phyloP scores from a whole-genome alignment of 1,140 invertebrate genomes.

The Scylla paramamosain region DNA sequence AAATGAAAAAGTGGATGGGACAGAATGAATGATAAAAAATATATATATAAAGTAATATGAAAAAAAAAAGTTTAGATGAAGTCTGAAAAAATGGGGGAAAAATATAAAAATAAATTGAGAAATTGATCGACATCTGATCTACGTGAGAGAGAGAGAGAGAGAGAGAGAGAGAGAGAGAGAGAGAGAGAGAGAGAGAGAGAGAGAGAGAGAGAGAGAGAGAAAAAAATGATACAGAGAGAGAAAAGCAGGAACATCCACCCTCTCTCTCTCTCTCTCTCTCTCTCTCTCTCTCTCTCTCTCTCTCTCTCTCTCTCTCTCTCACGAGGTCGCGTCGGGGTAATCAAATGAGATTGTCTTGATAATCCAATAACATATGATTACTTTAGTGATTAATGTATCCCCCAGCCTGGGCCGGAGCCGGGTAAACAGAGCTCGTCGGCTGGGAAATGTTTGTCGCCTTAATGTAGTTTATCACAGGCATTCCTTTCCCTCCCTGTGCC shows the following conservation, averaged over 20 bases:
- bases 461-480: constrained; percentile 45
- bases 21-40: not conserved
- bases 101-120: not conserved
- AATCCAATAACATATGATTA: constrained; percentile 74
- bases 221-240: no score
- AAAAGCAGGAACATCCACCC: not conserved
- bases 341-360: constrained; percentile 73
- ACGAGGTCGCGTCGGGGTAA: constrained; percentile 49
- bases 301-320: constrained; percentile 47
- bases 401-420: constrained; percentile 43
- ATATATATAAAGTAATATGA: not conserved
- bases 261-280: constrained; percentile 38
- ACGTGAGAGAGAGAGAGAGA: not conserved
- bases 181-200: not conserved
- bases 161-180: not conserved
- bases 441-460: constrained; percentile 60
- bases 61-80: not conserved
- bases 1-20: not conserved
- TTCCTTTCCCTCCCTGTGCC: not conserved
- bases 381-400: constrained; percentile 66
- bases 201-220: not conserved
- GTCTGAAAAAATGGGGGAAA: not conserved
- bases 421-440: constrained; percentile 48
- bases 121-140: not conserved
- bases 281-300: constrained; percentile 40